These are phyloP conservation scores for Chamaetylas fuelleborni DNA, from an alignment of 2,113 vertebrate genomes.

Conservation along the genomic window DNA sequence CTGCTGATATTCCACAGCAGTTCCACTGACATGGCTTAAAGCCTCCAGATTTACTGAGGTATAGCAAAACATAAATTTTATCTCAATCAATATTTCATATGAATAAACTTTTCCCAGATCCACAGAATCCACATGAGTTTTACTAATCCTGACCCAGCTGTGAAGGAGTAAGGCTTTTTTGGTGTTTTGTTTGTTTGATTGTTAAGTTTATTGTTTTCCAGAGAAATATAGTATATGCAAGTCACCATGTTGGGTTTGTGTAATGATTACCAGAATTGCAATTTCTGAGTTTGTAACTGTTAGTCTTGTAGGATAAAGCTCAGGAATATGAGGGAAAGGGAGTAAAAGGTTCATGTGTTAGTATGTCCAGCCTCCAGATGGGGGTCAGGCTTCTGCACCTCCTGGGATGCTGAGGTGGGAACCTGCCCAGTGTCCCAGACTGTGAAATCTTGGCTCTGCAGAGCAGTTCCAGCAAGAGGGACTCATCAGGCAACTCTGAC, in stretches of 20 bases:
- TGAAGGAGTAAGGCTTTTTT: background rate
- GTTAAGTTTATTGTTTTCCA: background rate
- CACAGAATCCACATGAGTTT: background rate
- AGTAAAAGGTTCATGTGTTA: background rate
- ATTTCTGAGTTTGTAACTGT: background rate
- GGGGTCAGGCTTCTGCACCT: background rate
- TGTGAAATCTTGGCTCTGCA: background rate
- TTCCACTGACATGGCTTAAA: background rate
- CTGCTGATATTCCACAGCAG: background rate
- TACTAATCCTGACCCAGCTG: background rate
- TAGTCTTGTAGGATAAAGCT: background rate
- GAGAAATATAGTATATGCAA: background rate
- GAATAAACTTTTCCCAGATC: background rate
- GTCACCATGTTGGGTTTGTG: accelerated
- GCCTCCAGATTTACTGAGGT: background rate
- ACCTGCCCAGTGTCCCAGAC: background rate
- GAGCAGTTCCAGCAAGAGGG: background rate
- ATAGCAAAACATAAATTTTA: background rate
- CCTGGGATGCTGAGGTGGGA: background rate
- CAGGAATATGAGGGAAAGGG: background rate
- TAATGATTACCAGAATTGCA: background rate
- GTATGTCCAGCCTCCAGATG: background rate
- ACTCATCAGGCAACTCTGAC: background rate
- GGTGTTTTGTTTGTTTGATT: background rate
- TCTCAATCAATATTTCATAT: background rate